Evolutionary conservation across 2,888 invertebrate genomes (phyloP).

Genomic region (Ophion costatus): DNA sequence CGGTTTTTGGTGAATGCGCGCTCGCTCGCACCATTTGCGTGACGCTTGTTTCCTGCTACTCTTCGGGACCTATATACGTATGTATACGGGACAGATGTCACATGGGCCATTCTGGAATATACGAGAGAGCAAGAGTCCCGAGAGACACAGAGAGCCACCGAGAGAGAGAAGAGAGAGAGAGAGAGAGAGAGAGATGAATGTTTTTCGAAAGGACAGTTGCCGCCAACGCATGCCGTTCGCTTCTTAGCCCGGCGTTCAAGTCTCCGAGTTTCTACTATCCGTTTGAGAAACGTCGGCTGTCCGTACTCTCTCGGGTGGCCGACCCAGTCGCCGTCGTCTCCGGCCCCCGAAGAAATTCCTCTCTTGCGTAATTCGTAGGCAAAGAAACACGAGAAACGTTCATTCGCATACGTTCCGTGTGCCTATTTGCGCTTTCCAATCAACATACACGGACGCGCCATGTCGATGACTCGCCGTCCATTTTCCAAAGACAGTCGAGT

Average conservation of each 20-base stretch:
- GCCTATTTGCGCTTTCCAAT: slow-evolving; percentile 28
- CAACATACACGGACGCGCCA: background rate
- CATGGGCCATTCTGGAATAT: slow-evolving; percentile 53
- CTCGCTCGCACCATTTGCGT: slow-evolving; percentile 42
- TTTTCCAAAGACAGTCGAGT: background rate
- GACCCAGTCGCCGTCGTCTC: slow-evolving; percentile 70
- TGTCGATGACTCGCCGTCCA: background rate
- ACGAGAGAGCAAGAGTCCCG: slow-evolving; percentile 33
- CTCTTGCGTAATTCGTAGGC: slow-evolving; percentile 78
- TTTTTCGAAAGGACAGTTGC: slow-evolving; percentile 80
- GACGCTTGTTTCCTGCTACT: slow-evolving; percentile 26
- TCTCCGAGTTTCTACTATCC: slow-evolving; percentile 80
- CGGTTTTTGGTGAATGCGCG: slow-evolving; percentile 60
- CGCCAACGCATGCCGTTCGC: slow-evolving; percentile 78
- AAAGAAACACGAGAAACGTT: slow-evolving; percentile 59
- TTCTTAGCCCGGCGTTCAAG: slow-evolving; percentile 82
- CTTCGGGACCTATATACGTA: slow-evolving; percentile 29
- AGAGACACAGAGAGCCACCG: slow-evolving; percentile 27
- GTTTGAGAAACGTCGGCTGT: slow-evolving; percentile 76
- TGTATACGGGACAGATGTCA: slow-evolving; percentile 62
- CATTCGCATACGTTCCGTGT: background rate
- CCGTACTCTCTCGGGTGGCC: slow-evolving; percentile 62
- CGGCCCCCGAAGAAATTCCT: slow-evolving; percentile 77
- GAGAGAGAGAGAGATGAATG: slow-evolving; percentile 70
- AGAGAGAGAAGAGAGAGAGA: slow-evolving; percentile 30